These are phyloP conservation scores for Pharmacophagus antenor DNA, from an alignment of 2,888 invertebrate genomes.

Conservation along the genomic window DNA sequence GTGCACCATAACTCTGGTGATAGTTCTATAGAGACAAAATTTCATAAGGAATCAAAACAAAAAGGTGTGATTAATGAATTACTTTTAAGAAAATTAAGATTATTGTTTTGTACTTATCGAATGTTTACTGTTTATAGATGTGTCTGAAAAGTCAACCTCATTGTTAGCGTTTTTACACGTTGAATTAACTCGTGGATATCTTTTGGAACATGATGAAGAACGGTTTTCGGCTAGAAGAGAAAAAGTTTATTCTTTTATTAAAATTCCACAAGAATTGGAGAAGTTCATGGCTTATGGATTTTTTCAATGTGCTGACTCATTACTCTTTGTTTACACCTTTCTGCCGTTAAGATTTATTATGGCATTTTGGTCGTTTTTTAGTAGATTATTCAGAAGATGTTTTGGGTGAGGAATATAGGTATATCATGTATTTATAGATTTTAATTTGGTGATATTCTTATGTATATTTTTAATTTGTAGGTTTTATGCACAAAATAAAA, in stretches of 20 bases:
- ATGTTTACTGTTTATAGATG: constrained; percentile 51
- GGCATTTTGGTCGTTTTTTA: constrained; percentile 90
- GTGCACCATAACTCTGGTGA: constrained; percentile 60
- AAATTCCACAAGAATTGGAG: constrained; percentile 95
- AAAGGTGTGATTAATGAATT: constrained; percentile 41
- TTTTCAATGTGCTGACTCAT: constrained; percentile 97
- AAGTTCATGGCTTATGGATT: constrained; percentile 97
- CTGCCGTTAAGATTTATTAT: constrained; percentile 94
- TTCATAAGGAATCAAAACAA: constrained; percentile 53
- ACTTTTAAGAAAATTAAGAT: not conserved
- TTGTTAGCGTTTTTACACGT: constrained; percentile 88
- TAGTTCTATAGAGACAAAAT: constrained; percentile 53
- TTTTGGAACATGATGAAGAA: constrained; percentile 96
- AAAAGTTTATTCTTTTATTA: constrained; percentile 97
- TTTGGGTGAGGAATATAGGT: constrained; percentile 83
- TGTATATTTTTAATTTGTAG: constrained; percentile 40
- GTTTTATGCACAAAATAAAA: constrained; percentile 57
- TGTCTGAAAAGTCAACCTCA: constrained; percentile 61
- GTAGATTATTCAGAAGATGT: constrained; percentile 86
- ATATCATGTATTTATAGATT: not conserved
- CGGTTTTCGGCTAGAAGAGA: constrained; percentile 95
- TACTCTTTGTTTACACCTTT: constrained; percentile 98
- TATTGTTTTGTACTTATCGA: not conserved
- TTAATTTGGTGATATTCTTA: not conserved
- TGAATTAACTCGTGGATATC: constrained; percentile 95